Evolutionary conservation across 2,888 invertebrate species (phyloP).

Genomic region (Polia nebulosa): DNA sequence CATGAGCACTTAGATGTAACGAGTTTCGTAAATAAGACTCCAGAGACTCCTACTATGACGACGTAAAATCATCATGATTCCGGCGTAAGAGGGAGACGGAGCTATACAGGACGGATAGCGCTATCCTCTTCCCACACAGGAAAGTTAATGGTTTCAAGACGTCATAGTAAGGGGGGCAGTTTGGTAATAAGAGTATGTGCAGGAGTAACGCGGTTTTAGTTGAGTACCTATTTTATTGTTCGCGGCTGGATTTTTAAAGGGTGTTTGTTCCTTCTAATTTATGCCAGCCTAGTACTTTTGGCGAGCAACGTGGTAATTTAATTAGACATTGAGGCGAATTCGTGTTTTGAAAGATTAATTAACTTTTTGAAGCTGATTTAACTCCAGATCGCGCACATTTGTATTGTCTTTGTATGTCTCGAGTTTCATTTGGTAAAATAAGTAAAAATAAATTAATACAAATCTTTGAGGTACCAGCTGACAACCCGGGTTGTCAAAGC

Average conservation of each 20-base stretch:
- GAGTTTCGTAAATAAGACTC: conserved; percentile 74
- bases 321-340: conserved; percentile 21
- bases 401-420: too few species aligned
- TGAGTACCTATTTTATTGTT: conserved; percentile 67
- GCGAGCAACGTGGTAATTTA: conserved; percentile 31
- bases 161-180: too few species aligned
- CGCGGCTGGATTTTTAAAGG: conserved; percentile 53
- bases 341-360: conserved; percentile 4
- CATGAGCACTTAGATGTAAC: conserved; percentile 76
- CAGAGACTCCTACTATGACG: too few species aligned
- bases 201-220: conserved; percentile 62
- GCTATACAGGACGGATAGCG: too few species aligned
- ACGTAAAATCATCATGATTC: too few species aligned
- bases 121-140: too few species aligned
- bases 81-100: too few species aligned
- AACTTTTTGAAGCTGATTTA: not conserved
- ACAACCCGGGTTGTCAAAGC: too few species aligned
- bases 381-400: not conserved
- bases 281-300: conserved; percentile 49
- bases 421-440: too few species aligned
- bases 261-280: conserved; percentile 50
- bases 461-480: too few species aligned
- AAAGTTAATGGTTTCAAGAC: too few species aligned
- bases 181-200: conserved; percentile 68
- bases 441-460: too few species aligned